phyloP scores from a whole-genome alignment of 2,113 vertebrate genomes.

The Leucosticte australis region DNA sequence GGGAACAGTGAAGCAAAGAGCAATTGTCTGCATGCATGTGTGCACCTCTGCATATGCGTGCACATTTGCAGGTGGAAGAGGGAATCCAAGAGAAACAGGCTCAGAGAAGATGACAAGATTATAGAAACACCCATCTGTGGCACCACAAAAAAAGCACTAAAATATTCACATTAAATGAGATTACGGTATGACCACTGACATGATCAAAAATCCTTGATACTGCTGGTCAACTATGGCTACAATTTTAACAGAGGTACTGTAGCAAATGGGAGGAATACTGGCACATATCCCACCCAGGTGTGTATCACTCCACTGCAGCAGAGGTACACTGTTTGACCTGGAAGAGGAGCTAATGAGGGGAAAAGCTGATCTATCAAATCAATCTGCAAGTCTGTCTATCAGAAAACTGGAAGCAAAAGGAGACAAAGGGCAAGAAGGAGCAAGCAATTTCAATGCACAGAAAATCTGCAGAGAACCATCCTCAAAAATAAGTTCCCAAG shows the following conservation, averaged over 20 bases:
- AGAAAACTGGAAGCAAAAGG: not conserved
- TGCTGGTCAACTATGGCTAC: not conserved
- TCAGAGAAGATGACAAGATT: not conserved
- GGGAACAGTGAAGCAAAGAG: not conserved
- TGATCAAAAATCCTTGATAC: not conserved
- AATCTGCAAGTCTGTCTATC: not conserved
- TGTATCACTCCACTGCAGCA: not conserved
- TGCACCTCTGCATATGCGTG: rapidly evolving
- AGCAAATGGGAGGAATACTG: not conserved
- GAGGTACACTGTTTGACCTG: not conserved
- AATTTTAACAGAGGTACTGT: not conserved
- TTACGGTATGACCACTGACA: not conserved
- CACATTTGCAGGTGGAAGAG: not conserved
- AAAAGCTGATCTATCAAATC: not conserved
- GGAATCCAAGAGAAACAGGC: not conserved
- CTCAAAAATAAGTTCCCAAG: not conserved
- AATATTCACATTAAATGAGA: not conserved
- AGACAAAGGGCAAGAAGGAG: not conserved
- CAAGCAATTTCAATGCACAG: not conserved
- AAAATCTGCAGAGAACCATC: not conserved
- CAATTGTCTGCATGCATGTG: rapidly evolving
- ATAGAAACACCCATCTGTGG: not conserved
- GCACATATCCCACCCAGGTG: not conserved
- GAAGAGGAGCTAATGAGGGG: not conserved
- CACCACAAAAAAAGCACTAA: not conserved